Percentiles rank a stretch among this genome's conserved stretches.
These are phyloP conservation scores for Pristionchus japonicus DNA, from an alignment of 2,888 invertebrate species.

Conservation along the genomic window DNA sequence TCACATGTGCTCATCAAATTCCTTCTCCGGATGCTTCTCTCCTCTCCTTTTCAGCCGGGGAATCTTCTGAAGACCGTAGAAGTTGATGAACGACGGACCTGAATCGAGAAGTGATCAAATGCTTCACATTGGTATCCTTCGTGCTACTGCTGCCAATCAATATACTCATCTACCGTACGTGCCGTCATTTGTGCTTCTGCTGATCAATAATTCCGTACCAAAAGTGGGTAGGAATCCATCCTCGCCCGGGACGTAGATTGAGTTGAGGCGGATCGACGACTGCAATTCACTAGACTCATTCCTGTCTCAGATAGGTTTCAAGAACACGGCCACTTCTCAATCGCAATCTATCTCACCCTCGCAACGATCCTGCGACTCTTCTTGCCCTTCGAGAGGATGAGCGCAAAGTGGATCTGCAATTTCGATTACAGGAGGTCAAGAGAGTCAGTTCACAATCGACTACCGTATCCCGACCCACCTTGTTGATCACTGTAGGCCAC, in stretches of 20 bases:
- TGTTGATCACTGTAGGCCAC: constrained; percentile 68
- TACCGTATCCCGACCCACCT: constrained; percentile 48
- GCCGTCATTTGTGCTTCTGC: too few relatives aligned
- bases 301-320: too few relatives aligned
- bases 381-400: constrained; percentile 55
- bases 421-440: background rate
- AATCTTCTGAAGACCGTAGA: constrained; percentile 63
- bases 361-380: constrained; percentile 48
- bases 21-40: constrained; percentile 48
- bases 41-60: constrained; percentile 52
- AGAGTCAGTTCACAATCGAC: background rate
- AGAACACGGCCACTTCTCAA: too few relatives aligned
- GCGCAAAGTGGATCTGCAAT: constrained; percentile 61
- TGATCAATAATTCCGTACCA: background rate
- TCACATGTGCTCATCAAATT: constrained; percentile 54
- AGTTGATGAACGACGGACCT: constrained; percentile 66
- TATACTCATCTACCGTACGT: too few relatives aligned
- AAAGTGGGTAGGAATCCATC: constrained; percentile 66
- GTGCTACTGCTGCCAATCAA: too few relatives aligned
- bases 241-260: constrained; percentile 65
- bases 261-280: constrained; percentile 55
- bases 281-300: background rate
- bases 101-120: background rate
- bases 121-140: too few relatives aligned
- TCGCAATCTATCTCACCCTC: background rate